These are phyloP conservation scores for Brevipalpus yothersi DNA, from an alignment of 1,140 invertebrate genomes.

Conservation along the genomic window DNA sequence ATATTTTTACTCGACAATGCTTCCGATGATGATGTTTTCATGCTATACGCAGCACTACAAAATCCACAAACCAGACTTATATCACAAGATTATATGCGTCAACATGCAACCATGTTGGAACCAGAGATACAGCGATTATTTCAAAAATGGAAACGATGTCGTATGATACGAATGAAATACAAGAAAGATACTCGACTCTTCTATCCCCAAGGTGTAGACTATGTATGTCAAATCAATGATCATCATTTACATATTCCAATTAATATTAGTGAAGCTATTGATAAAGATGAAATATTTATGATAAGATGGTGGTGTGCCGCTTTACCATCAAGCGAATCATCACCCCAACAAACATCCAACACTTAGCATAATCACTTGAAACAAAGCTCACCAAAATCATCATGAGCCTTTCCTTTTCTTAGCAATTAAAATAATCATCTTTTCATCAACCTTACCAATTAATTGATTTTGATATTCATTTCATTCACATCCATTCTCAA, in stretches of 20 bases:
- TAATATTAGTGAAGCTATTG: background rate
- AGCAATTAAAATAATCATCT: too few species aligned
- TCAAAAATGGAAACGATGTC: background rate
- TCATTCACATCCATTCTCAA: too few species aligned
- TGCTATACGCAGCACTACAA: background rate
- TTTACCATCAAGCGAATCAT: too few species aligned
- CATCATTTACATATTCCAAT: background rate
- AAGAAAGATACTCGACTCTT: background rate
- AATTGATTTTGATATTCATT: too few species aligned
- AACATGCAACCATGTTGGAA: background rate
- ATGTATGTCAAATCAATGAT: background rate
- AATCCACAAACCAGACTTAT: background rate
- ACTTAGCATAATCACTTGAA: too few species aligned
- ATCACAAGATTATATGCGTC: background rate
- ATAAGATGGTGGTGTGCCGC: too few species aligned
- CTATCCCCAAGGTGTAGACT: background rate
- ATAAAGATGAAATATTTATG: too few species aligned
- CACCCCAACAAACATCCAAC: too few species aligned
- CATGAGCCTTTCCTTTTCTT: too few species aligned
- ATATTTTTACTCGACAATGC: background rate
- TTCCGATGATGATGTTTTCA: background rate
- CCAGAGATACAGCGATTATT: background rate
- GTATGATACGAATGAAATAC: background rate
- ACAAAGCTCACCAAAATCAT: too few species aligned
- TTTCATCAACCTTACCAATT: too few species aligned